phyloP scores from a whole-genome alignment of 1,140 invertebrate species.

The Acromyrmex echinatior region DNA sequence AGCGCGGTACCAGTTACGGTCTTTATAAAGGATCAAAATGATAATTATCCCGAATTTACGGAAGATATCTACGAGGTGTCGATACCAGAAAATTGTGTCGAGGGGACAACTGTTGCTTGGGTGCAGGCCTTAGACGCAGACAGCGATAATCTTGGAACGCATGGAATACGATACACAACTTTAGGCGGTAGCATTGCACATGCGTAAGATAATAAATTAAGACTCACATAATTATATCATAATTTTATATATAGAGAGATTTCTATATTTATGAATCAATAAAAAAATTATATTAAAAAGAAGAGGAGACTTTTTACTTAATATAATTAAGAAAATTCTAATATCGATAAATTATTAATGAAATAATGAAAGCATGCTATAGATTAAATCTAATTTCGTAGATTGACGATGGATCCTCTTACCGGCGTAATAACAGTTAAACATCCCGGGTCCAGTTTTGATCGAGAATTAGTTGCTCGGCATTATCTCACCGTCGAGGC shows the following conservation, averaged over 20 bases:
- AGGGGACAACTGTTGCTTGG: conserved; percentile 93
- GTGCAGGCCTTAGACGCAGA: conserved; percentile 94
- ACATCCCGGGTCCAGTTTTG: conserved; percentile 91
- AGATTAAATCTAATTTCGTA: conserved; percentile 80
- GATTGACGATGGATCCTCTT: conserved; percentile 93
- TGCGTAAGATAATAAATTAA: conserved; percentile 86
- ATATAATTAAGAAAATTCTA: not conserved
- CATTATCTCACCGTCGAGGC: conserved; percentile 97
- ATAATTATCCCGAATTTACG: conserved; percentile 97
- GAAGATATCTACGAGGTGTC: conserved; percentile 92
- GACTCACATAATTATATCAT: not conserved
- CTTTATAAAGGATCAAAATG: conserved; percentile 96
- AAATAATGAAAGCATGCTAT: conserved; percentile 35
- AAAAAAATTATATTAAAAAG: not conserved
- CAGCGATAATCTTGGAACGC: conserved; percentile 94
- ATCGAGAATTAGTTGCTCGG: conserved; percentile 94
- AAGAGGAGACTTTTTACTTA: not conserved
- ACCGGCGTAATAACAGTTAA: conserved; percentile 95
- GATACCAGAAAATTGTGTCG: conserved; percentile 93
- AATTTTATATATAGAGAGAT: not conserved
- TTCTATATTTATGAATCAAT: too few relatives aligned
- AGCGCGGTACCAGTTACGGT: conserved; percentile 95
- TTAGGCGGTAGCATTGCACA: conserved; percentile 93
- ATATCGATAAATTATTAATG: conserved; percentile 8
- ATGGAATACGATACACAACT: conserved; percentile 95